Conservation (phyloP, 2,888 invertebrate genomes). For the Syritta pipiens region DNA sequence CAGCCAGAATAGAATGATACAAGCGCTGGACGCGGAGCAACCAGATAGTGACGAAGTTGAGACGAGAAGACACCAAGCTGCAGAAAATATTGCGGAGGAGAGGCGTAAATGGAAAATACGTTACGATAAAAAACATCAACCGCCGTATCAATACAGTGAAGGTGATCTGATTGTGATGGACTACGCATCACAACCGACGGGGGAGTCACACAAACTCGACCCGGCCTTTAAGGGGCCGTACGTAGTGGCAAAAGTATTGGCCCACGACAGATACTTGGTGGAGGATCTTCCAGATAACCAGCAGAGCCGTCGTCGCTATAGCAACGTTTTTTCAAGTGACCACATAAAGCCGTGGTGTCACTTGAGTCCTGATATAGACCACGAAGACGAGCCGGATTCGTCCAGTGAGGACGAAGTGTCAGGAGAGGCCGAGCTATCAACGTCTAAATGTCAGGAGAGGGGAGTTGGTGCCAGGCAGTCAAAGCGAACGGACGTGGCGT, state of each 20-base stretch:
- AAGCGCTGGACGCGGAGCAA: neutral
- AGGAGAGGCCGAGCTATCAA: slow-evolving; percentile 46
- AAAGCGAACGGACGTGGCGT: no score
- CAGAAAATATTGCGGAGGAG: neutral
- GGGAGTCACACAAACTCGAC: neutral
- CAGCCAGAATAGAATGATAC: slow-evolving; percentile 26
- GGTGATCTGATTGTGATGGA: neutral
- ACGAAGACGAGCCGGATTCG: slow-evolving; percentile 1
- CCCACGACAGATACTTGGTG: neutral
- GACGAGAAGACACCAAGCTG: neutral
- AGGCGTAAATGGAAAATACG: neutral
- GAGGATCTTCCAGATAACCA: neutral
- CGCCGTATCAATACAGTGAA: neutral
- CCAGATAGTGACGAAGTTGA: neutral
- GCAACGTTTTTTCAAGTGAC: slow-evolving; percentile 42
- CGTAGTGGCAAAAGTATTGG: neutral
- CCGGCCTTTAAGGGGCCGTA: neutral
- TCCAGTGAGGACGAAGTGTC: slow-evolving; percentile 24
- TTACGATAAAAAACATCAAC: neutral
- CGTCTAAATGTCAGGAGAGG: no score
- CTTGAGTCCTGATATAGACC: slow-evolving; percentile 23
- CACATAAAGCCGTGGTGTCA: slow-evolving; percentile 54
- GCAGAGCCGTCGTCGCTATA: slow-evolving; percentile 26
- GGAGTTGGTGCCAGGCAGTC: no score
- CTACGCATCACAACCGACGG: neutral